Percentiles rank a stretch among this genome's conserved stretches.
Conservation (phyloP, 2,888 invertebrate species). For the Laspeyria flexula region DNA sequence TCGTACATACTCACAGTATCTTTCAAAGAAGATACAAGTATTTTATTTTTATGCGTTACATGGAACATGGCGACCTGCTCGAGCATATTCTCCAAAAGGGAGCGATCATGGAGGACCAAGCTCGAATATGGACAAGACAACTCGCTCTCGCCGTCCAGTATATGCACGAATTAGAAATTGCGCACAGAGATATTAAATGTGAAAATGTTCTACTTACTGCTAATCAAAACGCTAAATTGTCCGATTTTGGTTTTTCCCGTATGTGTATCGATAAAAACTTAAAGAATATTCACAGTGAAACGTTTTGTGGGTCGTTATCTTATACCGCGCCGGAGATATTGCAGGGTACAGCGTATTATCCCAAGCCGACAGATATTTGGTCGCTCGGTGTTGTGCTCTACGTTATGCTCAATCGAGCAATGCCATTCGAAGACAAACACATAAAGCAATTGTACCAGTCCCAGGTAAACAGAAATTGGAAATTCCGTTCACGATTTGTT, state of each 20-base stretch:
- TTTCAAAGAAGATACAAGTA: constrained; percentile 90
- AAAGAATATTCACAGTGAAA: constrained; percentile 88
- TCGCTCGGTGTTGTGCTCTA: constrained; percentile 92
- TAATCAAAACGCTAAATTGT: constrained; percentile 91
- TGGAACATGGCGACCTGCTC: constrained; percentile 92
- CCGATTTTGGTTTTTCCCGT: constrained; percentile 93
- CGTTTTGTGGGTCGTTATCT: constrained; percentile 94
- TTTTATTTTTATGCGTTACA: constrained; percentile 91
- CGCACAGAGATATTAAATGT: constrained; percentile 93
- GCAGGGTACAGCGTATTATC: constrained; percentile 90
- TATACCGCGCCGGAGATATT: constrained; percentile 96
- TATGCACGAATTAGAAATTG: constrained; percentile 90
- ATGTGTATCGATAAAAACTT: constrained; percentile 71
- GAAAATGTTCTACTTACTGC: constrained; percentile 92
- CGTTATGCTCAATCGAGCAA: constrained; percentile 93
- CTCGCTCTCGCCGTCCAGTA: constrained; percentile 90
- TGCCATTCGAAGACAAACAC: constrained; percentile 94
- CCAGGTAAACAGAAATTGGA: constrained; percentile 87
- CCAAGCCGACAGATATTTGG: constrained; percentile 92
- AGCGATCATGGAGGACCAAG: constrained; percentile 88
- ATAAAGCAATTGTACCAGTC: constrained; percentile 89
- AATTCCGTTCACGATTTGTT: constrained; percentile 88
- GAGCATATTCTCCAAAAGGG: constrained; percentile 90
- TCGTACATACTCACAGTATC: constrained; percentile 92
- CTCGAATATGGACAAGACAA: constrained; percentile 90